Conservation (phyloP, 2,797 vertebrate species). For the Sternarchorhynchus goeldii region DNA sequence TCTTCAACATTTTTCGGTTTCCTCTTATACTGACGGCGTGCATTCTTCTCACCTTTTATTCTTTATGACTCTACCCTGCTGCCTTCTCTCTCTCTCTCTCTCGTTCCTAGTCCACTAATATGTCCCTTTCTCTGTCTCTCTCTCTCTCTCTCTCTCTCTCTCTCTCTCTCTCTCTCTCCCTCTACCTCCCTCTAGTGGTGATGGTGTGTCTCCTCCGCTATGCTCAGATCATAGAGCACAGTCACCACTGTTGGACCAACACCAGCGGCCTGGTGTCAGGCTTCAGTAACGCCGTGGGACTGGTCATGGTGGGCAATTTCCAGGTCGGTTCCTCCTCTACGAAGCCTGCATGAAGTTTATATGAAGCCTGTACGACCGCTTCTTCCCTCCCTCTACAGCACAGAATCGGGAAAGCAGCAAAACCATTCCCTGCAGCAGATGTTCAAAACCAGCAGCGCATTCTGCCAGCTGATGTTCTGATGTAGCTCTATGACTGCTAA, state of each 20-base stretch:
- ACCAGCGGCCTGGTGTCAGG: constrained; percentile 85
- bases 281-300: constrained; percentile 85
- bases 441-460: too few species aligned
- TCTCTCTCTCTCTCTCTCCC: background rate
- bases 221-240: constrained; percentile 88
- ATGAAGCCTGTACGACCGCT: too few species aligned
- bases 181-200: constrained; percentile 75
- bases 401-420: too few species aligned
- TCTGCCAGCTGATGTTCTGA: too few species aligned
- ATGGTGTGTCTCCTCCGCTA: constrained; percentile 90
- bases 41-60: too few species aligned
- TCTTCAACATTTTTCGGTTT: background rate
- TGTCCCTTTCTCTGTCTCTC: background rate
- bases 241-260: constrained; percentile 87
- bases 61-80: too few species aligned
- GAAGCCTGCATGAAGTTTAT: background rate
- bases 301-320: constrained; percentile 92
- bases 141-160: constrained; percentile 9
- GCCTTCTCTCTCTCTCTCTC: too few species aligned
- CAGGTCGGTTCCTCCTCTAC: constrained; percentile 74
- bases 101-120: too few species aligned
- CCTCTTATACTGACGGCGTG: too few species aligned
- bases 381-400: too few species aligned
- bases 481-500: too few species aligned
- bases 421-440: too few species aligned